Conservation (phyloP, 2,888 invertebrate species). For the Neoaliturus tenellus region DNA sequence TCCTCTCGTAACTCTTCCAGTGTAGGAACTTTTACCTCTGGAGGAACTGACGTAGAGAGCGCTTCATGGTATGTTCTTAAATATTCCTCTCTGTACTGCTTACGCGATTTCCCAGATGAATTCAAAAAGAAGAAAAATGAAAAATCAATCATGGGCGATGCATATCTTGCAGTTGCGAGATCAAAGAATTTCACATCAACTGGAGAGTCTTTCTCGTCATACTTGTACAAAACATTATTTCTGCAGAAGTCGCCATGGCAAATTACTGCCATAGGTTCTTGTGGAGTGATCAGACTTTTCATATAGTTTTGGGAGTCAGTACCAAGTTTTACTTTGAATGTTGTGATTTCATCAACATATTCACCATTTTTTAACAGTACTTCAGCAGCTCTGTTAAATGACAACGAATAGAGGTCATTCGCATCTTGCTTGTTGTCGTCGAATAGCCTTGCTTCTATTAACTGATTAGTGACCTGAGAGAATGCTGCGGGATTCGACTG, state of each 20-base stretch:
- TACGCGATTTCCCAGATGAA: slow-evolving; percentile 4
- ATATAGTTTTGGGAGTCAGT: background rate
- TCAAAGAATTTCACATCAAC: slow-evolving; percentile 37
- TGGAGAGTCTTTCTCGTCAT: background rate
- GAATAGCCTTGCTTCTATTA: slow-evolving; percentile 39
- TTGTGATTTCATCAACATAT: slow-evolving; percentile 10
- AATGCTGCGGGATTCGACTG: background rate
- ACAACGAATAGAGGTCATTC: slow-evolving; percentile 15
- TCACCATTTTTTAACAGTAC: slow-evolving; percentile 6
- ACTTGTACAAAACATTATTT: slow-evolving; percentile 37
- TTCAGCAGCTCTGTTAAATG: slow-evolving; percentile 20
- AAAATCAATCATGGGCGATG: slow-evolving; percentile 40
- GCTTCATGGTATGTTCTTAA: slow-evolving; percentile 22
- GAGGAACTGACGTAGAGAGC: background rate
- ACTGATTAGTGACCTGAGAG: background rate
- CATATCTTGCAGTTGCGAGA: slow-evolving; percentile 16
- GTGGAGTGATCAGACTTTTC: background rate
- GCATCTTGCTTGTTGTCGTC: background rate
- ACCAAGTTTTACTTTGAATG: background rate
- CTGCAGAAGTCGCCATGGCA: slow-evolving; percentile 46
- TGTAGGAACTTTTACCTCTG: slow-evolving; percentile 22
- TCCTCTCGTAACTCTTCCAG: slow-evolving; percentile 31
- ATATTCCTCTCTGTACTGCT: slow-evolving; percentile 14
- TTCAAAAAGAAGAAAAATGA: slow-evolving; percentile 42
- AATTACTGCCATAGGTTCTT: slow-evolving; percentile 45